Evolutionary conservation across 1,140 invertebrate species (phyloP).

Genomic region (Colletes gigas): DNA sequence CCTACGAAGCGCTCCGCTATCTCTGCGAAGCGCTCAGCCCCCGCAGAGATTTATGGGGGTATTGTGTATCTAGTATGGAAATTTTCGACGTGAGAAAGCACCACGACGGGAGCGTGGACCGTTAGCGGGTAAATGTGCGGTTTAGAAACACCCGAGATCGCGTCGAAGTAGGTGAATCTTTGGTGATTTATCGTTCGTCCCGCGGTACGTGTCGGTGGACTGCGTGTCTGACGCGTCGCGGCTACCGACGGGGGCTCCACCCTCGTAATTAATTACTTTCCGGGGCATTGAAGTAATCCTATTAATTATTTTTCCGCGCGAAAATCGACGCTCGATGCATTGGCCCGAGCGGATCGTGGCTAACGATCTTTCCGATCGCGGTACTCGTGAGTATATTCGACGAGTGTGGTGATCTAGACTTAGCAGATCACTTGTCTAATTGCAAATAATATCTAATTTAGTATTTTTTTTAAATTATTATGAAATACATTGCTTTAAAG

Average conservation of each 20-base stretch:
- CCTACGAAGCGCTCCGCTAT: neutral
- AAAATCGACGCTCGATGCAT: neutral
- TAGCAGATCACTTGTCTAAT: too few relatives aligned
- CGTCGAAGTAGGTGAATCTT: constrained; percentile 44
- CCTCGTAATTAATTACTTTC: constrained; percentile 43
- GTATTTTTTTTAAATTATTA: too few relatives aligned
- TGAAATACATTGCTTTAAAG: too few relatives aligned
- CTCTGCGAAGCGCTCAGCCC: neutral
- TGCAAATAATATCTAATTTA: too few relatives aligned
- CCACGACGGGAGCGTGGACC: constrained; percentile 28
- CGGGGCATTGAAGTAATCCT: constrained; percentile 22
- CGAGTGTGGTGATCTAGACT: too few relatives aligned
- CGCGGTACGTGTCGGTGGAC: constrained; percentile 24
- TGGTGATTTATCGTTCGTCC: constrained; percentile 43
- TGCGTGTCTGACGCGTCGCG: constrained; percentile 16
- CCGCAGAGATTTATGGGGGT: constrained; percentile 38
- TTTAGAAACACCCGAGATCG: constrained; percentile 46
- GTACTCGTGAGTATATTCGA: too few relatives aligned
- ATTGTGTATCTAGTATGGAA: constrained; percentile 55
- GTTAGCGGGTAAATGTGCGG: constrained; percentile 36
- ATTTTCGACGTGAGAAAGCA: constrained; percentile 52
- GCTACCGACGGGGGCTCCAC: constrained; percentile 8
- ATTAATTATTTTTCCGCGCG: constrained; percentile 32
- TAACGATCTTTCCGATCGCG: too few relatives aligned
- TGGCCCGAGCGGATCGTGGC: too few relatives aligned